Conservation (phyloP, 2,797 vertebrate species). For the Coregonus suidteri region DNA sequence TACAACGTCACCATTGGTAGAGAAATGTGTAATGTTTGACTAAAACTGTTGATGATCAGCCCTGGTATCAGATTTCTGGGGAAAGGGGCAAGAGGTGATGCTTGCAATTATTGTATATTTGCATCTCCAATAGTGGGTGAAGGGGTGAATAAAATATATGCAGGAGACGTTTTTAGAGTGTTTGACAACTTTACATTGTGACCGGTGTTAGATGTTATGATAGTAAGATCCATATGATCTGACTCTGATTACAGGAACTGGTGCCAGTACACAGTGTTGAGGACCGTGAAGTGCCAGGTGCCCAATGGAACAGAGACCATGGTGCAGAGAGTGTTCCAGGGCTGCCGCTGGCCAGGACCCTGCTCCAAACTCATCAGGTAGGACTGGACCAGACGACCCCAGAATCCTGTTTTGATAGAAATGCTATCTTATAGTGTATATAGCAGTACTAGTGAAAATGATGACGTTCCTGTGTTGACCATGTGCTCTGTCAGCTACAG, state of each 20-base stretch:
- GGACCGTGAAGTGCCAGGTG: constrained; percentile 91
- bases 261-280: constrained; percentile 91
- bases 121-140: no score
- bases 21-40: no score
- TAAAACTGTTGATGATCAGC: no score
- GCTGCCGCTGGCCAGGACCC: constrained; percentile 92
- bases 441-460: not conserved
- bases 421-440: not conserved
- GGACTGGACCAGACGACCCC: constrained; percentile 9
- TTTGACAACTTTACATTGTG: not conserved
- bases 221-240: not conserved
- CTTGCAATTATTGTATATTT: no score
- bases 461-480: not conserved
- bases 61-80: no score
- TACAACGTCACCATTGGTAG: no score
- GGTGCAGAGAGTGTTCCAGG: constrained; percentile 91
- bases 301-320: constrained; percentile 90
- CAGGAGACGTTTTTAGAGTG: no score
- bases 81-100: no score
- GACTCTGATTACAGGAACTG: constrained; percentile 80
- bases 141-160: no score
- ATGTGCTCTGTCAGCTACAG: constrained; percentile 82
- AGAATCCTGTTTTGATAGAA: not conserved
- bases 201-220: not conserved
- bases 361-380: constrained; percentile 95